Base-by-base conservation (phyloP, 2,113 vertebrate genomes). In the Alethe diademata region DNA sequence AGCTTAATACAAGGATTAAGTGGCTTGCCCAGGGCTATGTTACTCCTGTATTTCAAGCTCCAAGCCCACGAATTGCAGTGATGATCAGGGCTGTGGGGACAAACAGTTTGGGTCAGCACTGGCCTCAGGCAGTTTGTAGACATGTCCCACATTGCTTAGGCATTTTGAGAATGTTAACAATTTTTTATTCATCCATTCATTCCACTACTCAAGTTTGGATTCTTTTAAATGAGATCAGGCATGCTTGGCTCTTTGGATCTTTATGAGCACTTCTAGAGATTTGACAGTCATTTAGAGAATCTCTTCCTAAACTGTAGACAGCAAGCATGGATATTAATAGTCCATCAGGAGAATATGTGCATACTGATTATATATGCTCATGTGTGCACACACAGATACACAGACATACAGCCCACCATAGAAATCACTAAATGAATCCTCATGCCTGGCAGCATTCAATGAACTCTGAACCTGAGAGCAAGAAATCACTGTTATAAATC, bases 41-140 rank as follows among this genome's bases (percentile, higher is more conserved):
- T 43, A 10, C 26, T 85, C 22, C 53, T n/a, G 16, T 8, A 17
- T 78, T 90, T 82, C 62, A 54, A 28, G 24, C 36, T 61, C 58
- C 3, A 3, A 85, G 45, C 70, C 78, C 8, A 4, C 1, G 4
- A 2, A 2, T 22, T 35, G 33, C 42, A 11, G 2, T 7, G n/a
- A 11, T 56, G n/a, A 76, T 94, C 8, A 5, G 33, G 70, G 79
- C 35, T 60, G 31, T 40, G 65, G 17, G 40, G n/a, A 48, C 6
- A 11, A 19, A 47, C 33, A 51, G 40, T 43, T 67, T 71, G 78
- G 78, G 65, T 85, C 81, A 87, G 78, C n/a, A 4, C 20, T 61
- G 70, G 28, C 78, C 65, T 71, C 61, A 72, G 92, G 85, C 70
- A 87, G 31, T 90, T 78, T 93, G 61, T 48, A 40, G 43, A 33